Evolutionary conservation across 2,113 vertebrate genomes (phyloP).

Genomic region (Thinocorus orbignyianus): DNA sequence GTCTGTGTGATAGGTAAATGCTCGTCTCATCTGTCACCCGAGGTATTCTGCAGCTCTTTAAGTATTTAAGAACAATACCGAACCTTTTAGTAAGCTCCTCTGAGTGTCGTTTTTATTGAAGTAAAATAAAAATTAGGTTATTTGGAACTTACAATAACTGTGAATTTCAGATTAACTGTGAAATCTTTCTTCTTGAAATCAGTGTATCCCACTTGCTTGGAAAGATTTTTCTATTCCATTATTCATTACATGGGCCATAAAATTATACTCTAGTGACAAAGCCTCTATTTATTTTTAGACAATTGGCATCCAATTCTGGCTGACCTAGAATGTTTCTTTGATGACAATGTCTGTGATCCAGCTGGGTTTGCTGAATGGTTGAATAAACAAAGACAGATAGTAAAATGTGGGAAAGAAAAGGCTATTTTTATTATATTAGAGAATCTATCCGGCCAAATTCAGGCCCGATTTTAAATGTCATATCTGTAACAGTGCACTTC

Average conservation of each 20-base stretch:
- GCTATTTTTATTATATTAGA: slow-evolving; percentile 36
- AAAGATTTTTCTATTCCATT: slow-evolving; percentile 35
- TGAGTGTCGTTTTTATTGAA: background rate
- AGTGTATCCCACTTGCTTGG: slow-evolving; percentile 25
- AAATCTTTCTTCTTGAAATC: slow-evolving; percentile 44
- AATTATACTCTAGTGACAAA: slow-evolving; percentile 54
- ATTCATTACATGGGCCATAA: slow-evolving; percentile 54
- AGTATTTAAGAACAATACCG: background rate
- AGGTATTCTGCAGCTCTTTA: background rate
- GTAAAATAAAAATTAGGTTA: slow-evolving; percentile 2
- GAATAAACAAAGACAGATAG: slow-evolving; percentile 63
- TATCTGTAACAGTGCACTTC: slow-evolving; percentile 7
- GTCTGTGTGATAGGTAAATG: background rate
- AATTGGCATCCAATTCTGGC: slow-evolving; percentile 58
- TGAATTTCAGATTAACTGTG: slow-evolving; percentile 31
- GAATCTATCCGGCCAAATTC: background rate
- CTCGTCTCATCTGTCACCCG: background rate
- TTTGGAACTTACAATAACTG: background rate
- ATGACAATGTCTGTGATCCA: slow-evolving; percentile 55
- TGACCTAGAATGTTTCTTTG: slow-evolving; percentile 57
- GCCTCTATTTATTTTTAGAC: slow-evolving; percentile 59
- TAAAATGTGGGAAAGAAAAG: slow-evolving; percentile 53
- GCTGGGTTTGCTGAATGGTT: slow-evolving; percentile 61
- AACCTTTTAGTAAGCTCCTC: background rate
- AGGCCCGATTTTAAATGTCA: background rate